These are phyloP conservation scores for Oreochromis mossambicus DNA, from an alignment of 2,797 vertebrate genomes.

Conservation along the genomic window DNA sequence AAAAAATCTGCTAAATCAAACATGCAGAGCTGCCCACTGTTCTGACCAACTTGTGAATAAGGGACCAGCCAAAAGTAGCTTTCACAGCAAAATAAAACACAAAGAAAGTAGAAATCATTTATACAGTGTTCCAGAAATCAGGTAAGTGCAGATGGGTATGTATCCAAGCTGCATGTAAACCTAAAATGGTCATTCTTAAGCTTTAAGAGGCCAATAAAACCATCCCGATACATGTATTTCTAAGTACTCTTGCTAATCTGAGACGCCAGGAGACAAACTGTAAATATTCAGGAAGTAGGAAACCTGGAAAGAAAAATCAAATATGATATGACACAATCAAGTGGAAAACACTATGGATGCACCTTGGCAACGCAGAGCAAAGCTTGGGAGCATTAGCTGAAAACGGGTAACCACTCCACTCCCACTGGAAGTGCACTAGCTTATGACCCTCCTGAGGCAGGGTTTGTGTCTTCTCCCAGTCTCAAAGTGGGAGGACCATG, in stretches of 20 bases:
- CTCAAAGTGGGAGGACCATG: not conserved
- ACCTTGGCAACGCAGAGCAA: not conserved
- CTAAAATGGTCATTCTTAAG: not conserved
- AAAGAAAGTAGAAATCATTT: not conserved
- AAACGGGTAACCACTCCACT: not conserved
- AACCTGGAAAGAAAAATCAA: not conserved
- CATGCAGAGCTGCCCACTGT: not conserved
- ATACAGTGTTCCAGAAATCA: not conserved
- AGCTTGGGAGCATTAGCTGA: not conserved
- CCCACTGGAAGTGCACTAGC: not conserved
- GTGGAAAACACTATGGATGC: not conserved
- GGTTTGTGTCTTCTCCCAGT: not conserved
- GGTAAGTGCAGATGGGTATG: not conserved
- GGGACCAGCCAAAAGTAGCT: not conserved
- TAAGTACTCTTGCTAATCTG: not conserved
- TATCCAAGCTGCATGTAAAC: not conserved
- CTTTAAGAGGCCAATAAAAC: not conserved
- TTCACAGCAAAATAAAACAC: not conserved
- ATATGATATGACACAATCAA: not conserved
- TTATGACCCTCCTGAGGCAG: not conserved
- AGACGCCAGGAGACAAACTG: not conserved
- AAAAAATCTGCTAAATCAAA: not conserved
- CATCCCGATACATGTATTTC: not conserved
- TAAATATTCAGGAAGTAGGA: not conserved
- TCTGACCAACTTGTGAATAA: not conserved